Conservation (phyloP, 2,888 invertebrate genomes). For the Caenorhabditis sp. region DNA sequence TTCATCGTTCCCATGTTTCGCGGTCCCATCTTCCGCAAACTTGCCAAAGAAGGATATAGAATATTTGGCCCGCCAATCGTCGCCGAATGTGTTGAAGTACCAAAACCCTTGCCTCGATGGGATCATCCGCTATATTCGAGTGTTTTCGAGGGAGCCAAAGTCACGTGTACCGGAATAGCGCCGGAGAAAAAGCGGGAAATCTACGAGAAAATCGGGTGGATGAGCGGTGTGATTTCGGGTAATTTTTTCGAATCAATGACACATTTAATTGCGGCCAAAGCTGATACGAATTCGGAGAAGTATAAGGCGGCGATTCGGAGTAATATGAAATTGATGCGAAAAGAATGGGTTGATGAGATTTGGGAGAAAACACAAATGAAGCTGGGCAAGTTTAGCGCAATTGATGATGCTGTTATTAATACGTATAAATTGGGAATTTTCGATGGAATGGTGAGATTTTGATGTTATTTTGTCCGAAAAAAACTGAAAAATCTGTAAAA, state of each 20-base stretch:
- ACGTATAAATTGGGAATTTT: constrained; percentile 18
- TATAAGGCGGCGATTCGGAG: constrained; percentile 36
- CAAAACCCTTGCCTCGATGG: constrained; percentile 36
- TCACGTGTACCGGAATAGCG: constrained; percentile 35
- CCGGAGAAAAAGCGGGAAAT: constrained; percentile 7
- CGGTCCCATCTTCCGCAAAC: constrained; percentile 27
- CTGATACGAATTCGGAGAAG: constrained; percentile 43
- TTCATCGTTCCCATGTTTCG: constrained; percentile 40
- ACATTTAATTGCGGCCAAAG: constrained; percentile 49
- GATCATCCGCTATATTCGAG: constrained; percentile 45
- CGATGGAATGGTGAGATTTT: constrained; percentile 20
- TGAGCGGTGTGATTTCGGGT: constrained; percentile 41
- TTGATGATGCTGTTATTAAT: constrained; percentile 5
- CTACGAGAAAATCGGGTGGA: constrained; percentile 39
- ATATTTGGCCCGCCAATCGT: constrained; percentile 43
- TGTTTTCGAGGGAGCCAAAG: constrained; percentile 36
- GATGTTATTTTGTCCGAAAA: not conserved
- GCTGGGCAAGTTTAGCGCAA: constrained; percentile 15
- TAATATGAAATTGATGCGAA: constrained; percentile 19
- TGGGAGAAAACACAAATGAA: constrained; percentile 18
- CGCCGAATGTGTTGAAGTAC: constrained; percentile 29
- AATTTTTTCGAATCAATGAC: constrained; percentile 40
- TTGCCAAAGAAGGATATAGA: constrained; percentile 8
- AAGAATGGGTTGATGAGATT: constrained; percentile 42
- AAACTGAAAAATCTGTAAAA: no score